phyloP scores from a whole-genome alignment of 2,797 vertebrate genomes.

The Dryobates pubescens region DNA sequence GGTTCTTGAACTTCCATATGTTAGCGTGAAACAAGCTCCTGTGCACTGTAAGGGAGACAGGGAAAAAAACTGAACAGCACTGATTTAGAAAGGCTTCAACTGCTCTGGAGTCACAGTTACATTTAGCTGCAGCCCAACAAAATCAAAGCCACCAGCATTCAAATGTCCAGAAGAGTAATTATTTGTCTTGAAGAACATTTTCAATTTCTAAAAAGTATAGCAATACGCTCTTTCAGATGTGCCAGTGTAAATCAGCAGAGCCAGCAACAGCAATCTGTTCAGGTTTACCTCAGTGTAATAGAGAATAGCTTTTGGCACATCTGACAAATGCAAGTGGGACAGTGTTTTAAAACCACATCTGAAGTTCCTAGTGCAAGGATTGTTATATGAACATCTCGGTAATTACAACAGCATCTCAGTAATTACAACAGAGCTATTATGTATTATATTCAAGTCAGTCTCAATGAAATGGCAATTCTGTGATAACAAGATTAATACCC shows the following conservation, averaged over 20 bases:
- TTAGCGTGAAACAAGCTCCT: background rate
- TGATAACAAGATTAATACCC: slow-evolving; percentile 20
- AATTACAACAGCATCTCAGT: slow-evolving; percentile 23
- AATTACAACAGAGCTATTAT: slow-evolving; percentile 11
- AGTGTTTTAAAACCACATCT: slow-evolving; percentile 50
- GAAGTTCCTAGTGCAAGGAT: background rate
- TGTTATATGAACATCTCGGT: background rate
- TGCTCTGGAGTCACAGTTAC: background rate
- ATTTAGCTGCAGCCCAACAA: slow-evolving; percentile 30
- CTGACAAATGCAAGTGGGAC: slow-evolving; percentile 25
- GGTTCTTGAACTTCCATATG: background rate
- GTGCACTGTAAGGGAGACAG: background rate
- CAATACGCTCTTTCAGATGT: background rate
- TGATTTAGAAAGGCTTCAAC: background rate
- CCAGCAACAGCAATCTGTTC: background rate
- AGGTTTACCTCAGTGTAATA: background rate
- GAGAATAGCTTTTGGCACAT: slow-evolving; percentile 4
- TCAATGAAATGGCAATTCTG: slow-evolving; percentile 11
- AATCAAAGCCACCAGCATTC: background rate
- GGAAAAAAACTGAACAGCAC: background rate
- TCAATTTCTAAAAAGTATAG: background rate
- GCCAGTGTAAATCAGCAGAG: slow-evolving; percentile 1
- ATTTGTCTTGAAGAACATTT: background rate
- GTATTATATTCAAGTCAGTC: background rate
- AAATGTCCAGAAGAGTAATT: background rate